Evolutionary conservation across 2,797 vertebrate genomes (phyloP).

Genomic region (Botia kubotai): DNA sequence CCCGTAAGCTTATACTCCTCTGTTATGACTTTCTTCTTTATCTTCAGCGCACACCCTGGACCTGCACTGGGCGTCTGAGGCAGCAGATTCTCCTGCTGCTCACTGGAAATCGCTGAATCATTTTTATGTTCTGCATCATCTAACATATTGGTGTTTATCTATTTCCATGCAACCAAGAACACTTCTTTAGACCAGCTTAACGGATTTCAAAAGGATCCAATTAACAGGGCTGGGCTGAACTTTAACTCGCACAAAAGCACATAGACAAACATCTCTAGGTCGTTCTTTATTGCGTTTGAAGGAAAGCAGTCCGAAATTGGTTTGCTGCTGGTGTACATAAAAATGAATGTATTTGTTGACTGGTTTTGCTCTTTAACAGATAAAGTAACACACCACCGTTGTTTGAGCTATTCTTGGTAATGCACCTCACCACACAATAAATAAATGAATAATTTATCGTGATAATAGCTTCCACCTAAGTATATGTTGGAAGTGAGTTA

Average conservation of each 20-base stretch:
- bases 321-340: conserved; percentile 4
- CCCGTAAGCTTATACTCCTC: conserved; percentile 88
- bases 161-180: neutral
- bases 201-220: conserved; percentile 51
- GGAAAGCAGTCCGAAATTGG: neutral
- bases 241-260: neutral
- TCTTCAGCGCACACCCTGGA: conserved; percentile 41
- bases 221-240: conserved; percentile 33
- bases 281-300: conserved; percentile 40
- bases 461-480: neutral
- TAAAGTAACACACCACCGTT: neutral
- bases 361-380: neutral
- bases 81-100: conserved; percentile 52
- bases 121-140: conserved; percentile 70
- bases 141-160: conserved; percentile 68
- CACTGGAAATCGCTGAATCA: conserved; percentile 67
- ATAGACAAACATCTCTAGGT: conserved; percentile 7
- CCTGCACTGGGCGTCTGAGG: conserved; percentile 37
- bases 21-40: conserved; percentile 86
- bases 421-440: neutral
- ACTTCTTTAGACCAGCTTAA: conserved; percentile 35
- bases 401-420: neutral
- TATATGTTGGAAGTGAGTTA: neutral
- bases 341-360: neutral
- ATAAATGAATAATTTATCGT: neutral